Conservation (phyloP, 2,797 vertebrate genomes). For the Muscicapa striata region DNA sequence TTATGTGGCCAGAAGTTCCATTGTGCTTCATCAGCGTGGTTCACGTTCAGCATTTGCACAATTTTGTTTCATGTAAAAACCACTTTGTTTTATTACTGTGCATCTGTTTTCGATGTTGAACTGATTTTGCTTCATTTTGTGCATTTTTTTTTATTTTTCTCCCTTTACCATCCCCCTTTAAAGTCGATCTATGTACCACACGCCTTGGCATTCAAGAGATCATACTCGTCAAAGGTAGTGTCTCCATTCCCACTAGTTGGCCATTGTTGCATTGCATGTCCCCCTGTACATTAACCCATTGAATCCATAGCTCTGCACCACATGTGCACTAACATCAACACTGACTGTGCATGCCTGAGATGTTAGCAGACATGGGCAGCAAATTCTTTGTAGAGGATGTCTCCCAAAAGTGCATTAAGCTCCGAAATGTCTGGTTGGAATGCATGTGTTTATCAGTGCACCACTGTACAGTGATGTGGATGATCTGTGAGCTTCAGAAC, state of each 20-base stretch:
- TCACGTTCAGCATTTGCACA: conserved; percentile 17
- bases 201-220: conserved; percentile 97
- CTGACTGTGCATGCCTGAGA: conserved; percentile 73
- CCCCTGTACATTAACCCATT: conserved; percentile 71
- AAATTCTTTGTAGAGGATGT: not conserved
- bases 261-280: conserved; percentile 79
- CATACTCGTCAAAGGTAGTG: conserved; percentile 96
- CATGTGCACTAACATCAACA: conserved; percentile 79
- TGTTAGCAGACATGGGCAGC: not conserved
- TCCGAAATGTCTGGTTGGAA: not conserved
- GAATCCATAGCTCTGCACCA: conserved; percentile 51
- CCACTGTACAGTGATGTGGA: not conserved
- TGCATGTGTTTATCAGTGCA: conserved; percentile 48
- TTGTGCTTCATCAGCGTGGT: conserved; percentile 27
- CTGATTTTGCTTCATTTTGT: conserved; percentile 86
- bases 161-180: conserved; percentile 77
- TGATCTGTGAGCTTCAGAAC: not conserved
- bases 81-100: conserved; percentile 58
- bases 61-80: conserved; percentile 29
- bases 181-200: conserved; percentile 98
- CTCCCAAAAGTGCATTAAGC: not conserved
- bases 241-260: conserved; percentile 78
- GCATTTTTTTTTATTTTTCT: conserved; percentile 77
- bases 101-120: conserved; percentile 78
- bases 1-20: not conserved